Evolutionary conservation across 2,888 invertebrate genomes (phyloP).

Genomic region (Eupelmus urozonus): DNA sequence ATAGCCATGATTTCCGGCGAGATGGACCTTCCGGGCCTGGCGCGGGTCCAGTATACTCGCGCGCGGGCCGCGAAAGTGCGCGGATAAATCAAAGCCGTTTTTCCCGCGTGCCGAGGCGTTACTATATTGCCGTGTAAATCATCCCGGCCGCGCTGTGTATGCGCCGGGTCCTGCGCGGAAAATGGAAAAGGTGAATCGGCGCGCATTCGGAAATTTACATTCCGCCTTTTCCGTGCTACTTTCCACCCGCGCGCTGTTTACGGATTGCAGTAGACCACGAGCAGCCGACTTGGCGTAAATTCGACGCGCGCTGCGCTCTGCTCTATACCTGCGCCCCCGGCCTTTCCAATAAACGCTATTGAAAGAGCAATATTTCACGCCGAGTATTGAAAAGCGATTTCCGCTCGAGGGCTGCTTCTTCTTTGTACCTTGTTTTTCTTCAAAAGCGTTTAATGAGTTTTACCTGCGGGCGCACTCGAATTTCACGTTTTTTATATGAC

Average conservation of each 20-base stretch:
- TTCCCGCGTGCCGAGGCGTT: slow-evolving; percentile 62
- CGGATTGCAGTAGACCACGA: not conserved
- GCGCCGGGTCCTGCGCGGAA: not conserved
- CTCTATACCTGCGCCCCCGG: no score
- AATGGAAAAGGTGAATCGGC: slow-evolving; percentile 1
- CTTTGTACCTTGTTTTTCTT: not conserved
- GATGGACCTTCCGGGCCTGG: slow-evolving; percentile 70
- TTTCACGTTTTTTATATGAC: no score
- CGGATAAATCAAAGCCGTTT: slow-evolving; percentile 66
- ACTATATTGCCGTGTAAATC: slow-evolving; percentile 68
- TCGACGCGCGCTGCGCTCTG: no score
- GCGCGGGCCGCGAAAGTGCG: slow-evolving; percentile 64
- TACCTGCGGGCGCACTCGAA: no score
- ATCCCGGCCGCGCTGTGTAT: slow-evolving; percentile 42
- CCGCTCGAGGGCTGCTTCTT: not conserved
- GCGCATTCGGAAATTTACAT: not conserved
- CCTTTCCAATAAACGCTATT: slow-evolving; percentile 5
- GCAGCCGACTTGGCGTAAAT: not conserved
- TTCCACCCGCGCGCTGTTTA: not conserved
- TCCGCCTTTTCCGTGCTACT: not conserved
- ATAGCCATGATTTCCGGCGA: slow-evolving; percentile 69
- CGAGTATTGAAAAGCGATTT: slow-evolving; percentile 7
- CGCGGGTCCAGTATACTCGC: slow-evolving; percentile 65
- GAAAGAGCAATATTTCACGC: not conserved
- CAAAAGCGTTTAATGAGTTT: not conserved